Base-by-base conservation (phyloP, 2,888 invertebrate genomes). In the Dryobotodes eremita region DNA sequence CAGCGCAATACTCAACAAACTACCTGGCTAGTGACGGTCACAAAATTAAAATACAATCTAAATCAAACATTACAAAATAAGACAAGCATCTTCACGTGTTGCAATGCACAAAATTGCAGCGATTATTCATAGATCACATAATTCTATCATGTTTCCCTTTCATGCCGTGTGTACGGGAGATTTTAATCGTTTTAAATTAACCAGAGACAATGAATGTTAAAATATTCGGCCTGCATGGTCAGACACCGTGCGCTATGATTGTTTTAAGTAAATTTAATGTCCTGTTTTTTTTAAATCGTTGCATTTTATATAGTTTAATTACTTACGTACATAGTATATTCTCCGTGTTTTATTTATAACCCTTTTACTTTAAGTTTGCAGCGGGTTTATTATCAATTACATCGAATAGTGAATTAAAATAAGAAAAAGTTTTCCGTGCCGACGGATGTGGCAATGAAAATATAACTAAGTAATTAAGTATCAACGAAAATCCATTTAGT, bases 161-260 rank as follows among this genome's bases (percentile, higher is more conserved):
- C 91, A 90, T 86, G 74, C 82, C 79, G 82, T 84, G 85, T 85
- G 86, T 86, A 86, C 81, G 77, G 15, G 66, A 83, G 92, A 92
- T 94, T 84, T 87, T 89, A 91, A 94, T 94, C 93, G 79, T 78
- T 82, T 79, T 77, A 90, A 89, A 91, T 89, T 91, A 86, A 61
- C 79, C 84, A 88, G 84, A 90, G 93, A 94, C 94, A 94, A 94
- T 94, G 92, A 89, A 89, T 83, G 80, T 82, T 86, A 89, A 86
- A 89, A 90, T 89, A 90, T 89, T 90, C 91, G 88, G 86, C 92
- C 94, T 92, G 94, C 88, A 91, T 93, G 92, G 90, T 86, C 92
- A 93, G 80, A 61, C 85, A 92, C 88, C 92, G 92, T 92, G 90
- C 90, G 87, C 83, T 84, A 89, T 90, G 90, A 89, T 82, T 87